These are phyloP conservation scores for Sturnus vulgaris DNA, from an alignment of 2,113 vertebrate genomes.

Conservation along the genomic window DNA sequence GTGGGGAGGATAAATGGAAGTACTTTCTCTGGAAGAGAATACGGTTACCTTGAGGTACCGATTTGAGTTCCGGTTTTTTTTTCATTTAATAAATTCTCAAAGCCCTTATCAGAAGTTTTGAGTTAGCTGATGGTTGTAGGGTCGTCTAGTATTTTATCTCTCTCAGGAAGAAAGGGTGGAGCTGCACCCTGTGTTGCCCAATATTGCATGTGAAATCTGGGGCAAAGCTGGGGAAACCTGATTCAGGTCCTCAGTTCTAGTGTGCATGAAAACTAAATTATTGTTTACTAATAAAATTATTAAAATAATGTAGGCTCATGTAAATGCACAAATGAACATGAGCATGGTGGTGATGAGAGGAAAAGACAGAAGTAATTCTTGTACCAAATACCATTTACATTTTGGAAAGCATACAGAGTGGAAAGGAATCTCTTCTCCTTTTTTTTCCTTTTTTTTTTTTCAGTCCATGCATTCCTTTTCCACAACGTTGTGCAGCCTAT, in stretches of 20 bases:
- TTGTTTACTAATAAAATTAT: background rate
- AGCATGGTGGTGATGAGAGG: background rate
- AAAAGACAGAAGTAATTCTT: background rate
- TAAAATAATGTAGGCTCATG: background rate
- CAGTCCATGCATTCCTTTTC: constrained; percentile 4
- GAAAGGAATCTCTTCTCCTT: background rate
- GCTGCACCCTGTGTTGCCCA: background rate
- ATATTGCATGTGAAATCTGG: background rate
- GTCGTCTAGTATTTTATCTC: background rate
- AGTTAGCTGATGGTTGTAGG: background rate
- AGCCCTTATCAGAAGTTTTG: background rate
- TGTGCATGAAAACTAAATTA: background rate
- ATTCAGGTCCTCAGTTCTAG: background rate
- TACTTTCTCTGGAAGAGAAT: background rate
- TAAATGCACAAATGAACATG: background rate
- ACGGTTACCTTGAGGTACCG: background rate
- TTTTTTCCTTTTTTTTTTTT: background rate
- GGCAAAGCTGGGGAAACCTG: background rate
- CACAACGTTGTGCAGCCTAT: background rate
- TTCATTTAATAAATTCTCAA: background rate
- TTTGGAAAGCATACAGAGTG: background rate
- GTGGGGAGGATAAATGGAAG: background rate
- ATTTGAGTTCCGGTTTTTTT: background rate
- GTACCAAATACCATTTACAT: background rate
- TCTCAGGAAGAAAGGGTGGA: background rate